Conservation (phyloP, 2,113 vertebrate genomes). For the Burhinus bistriatus region DNA sequence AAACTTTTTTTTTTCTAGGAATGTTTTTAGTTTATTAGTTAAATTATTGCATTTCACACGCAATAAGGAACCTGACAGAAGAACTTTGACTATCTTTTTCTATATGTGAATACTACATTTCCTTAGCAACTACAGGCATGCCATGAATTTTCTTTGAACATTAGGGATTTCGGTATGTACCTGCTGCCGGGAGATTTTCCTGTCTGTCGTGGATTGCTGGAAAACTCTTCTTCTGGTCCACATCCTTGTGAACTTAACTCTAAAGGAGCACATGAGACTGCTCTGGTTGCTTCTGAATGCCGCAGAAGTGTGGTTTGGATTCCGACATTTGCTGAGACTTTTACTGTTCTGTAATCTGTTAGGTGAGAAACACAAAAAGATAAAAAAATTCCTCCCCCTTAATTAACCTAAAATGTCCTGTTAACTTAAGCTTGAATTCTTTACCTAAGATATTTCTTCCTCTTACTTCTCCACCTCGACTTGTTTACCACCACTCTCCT, state of each 20-base stretch:
- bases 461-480: rapidly evolving
- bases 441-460: not conserved
- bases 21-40: not conserved
- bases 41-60: not conserved
- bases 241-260: not conserved
- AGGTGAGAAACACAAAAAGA: not conserved
- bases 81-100: not conserved
- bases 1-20: not conserved
- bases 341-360: not conserved
- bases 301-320: not conserved
- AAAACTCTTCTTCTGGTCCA: not conserved
- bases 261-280: not conserved
- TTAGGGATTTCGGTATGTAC: not conserved
- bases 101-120: not conserved
- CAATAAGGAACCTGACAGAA: not conserved
- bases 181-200: not conserved
- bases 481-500: not conserved
- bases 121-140: not conserved
- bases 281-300: not conserved
- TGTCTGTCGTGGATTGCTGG: not conserved
- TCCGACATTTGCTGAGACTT: not conserved
- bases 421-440: not conserved
- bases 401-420: not conserved
- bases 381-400: not conserved
- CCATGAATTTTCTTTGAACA: not conserved